These are phyloP conservation scores for Ia io DNA, from an alignment of 2,113 vertebrate genomes.

Conservation along the genomic window DNA sequence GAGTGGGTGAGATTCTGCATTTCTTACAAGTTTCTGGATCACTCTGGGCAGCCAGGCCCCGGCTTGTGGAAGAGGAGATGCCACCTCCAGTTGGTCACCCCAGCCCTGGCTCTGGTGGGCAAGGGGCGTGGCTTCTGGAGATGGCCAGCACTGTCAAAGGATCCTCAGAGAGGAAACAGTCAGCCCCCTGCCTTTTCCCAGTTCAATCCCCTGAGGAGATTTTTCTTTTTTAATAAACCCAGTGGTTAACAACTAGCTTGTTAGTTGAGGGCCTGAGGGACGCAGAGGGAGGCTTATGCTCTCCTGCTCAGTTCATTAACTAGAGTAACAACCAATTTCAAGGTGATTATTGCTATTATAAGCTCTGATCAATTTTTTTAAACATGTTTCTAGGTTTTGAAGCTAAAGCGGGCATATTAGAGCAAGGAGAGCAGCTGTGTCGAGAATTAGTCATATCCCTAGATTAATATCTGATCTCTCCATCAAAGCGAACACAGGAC, in stretches of 20 bases:
- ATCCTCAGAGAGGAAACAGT: background rate
- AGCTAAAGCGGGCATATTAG: conserved; percentile 73
- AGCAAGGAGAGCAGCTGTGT: conserved; percentile 81
- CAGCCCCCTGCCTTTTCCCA: background rate
- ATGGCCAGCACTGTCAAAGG: background rate
- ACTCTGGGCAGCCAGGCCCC: background rate
- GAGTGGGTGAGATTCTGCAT: background rate
- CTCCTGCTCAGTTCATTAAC: conserved; percentile 81
- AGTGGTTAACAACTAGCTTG: conserved; percentile 75
- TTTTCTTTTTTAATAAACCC: conserved; percentile 64
- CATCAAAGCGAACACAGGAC: conserved; percentile 84
- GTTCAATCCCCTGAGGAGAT: conserved; percentile 60
- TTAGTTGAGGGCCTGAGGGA: conserved; percentile 80
- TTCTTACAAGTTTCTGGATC: background rate
- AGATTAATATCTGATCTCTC: conserved; percentile 86
- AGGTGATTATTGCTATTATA: conserved; percentile 87
- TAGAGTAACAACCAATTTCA: conserved; percentile 85
- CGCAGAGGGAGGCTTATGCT: conserved; percentile 70
- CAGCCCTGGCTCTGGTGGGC: background rate
- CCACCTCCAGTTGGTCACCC: background rate
- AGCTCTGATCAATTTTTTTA: conserved; percentile 83
- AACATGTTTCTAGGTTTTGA: conserved; percentile 81
- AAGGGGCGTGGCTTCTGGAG: background rate
- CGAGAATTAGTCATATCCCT: conserved; percentile 83
- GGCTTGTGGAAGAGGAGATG: background rate